Evolutionary conservation across 2,113 vertebrate species (phyloP), one percentile per base, ranked within the genome.

Genomic region (Rafetus swinhoei): DNA sequence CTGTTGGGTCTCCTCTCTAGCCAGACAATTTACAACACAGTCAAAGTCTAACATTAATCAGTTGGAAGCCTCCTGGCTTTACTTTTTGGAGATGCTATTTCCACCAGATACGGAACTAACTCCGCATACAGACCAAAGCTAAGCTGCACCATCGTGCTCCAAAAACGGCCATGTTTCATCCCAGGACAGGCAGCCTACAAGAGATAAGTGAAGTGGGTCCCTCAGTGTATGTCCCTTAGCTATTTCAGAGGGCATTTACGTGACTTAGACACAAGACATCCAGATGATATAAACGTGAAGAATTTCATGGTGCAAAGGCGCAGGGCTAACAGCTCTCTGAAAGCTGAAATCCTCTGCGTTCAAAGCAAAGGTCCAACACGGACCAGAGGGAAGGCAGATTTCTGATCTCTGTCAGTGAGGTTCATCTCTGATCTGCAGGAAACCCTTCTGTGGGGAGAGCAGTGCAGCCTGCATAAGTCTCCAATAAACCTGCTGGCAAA

Each of bases 251-350:
- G 12, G 27, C 32, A 25, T 45, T 7, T 45, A 45, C 5, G 45
- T 45, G 45, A 45, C 60, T 65, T 65, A 65, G 6, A 16, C 3
- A 32, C 27, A 69, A 69, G 29, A 32, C 62, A 65, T 16, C 15
- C 7, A 65, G 32, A 18, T 14, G 29, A 32, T 7, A 32, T 16
- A 65, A 65, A 62, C 27, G n/a, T 69, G 32, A 69, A 69, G 15
- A 69, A 69, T n/a, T n/a, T 52, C n/a, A 85, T 9, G 76, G 74
- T 81, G 54, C 60, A 55, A 50, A 32, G 53, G 56, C 7, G 5
- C 15, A 3, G 18, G 45, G 21, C 2, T 2, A 0, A 0, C 1
- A 74, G 55, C 60, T 22, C 12, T 9, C 80, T n/a, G n/a, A n/a
- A 52, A 3, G 19, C 59, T 32, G 0, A 2, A 24, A 29, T 3